Percentiles rank a stretch among this genome's conserved stretches.
phyloP scores from a whole-genome alignment of 2,888 invertebrate genomes.

The Pyrgus malvae region DNA sequence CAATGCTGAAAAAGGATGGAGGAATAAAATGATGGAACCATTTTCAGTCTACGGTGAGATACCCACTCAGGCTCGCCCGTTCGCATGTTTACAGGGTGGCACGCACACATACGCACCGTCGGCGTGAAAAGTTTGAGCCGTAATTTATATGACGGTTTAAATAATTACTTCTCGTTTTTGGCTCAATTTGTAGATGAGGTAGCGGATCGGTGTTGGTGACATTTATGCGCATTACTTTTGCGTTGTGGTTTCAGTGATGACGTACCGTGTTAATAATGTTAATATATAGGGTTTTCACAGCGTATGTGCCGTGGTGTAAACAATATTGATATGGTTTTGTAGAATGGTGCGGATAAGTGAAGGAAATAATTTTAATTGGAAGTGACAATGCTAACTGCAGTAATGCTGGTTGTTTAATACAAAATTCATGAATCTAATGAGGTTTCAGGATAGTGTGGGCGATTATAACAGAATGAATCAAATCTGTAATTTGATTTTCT shows the following conservation, averaged over 20 bases:
- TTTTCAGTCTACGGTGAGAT: constrained; percentile 70
- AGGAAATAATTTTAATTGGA: background rate
- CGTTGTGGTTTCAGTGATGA: constrained; percentile 47
- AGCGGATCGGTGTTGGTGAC: constrained; percentile 61
- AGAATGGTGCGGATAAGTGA: background rate
- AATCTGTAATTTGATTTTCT: constrained; percentile 29
- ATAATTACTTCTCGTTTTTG: constrained; percentile 80
- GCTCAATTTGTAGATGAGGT: constrained; percentile 80
- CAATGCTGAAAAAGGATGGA: constrained; percentile 76
- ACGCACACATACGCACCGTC: constrained; percentile 51
- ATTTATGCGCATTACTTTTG: constrained; percentile 59
- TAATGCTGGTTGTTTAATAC: too few species aligned
- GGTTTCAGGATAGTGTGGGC: too few species aligned
- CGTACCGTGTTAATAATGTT: constrained; percentile 34
- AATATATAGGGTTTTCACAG: constrained; percentile 11
- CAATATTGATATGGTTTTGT: background rate
- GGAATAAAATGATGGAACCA: constrained; percentile 77
- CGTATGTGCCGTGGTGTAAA: background rate
- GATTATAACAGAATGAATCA: too few species aligned
- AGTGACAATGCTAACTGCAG: too few species aligned
- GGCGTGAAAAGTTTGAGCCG: constrained; percentile 79
- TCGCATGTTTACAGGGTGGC: constrained; percentile 41
- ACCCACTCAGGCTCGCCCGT: constrained; percentile 44
- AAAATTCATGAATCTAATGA: too few species aligned
- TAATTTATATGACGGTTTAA: constrained; percentile 82